Evolutionary conservation across 2,797 vertebrate species (phyloP).

Genomic region (Podarcis lilfordi): DNA sequence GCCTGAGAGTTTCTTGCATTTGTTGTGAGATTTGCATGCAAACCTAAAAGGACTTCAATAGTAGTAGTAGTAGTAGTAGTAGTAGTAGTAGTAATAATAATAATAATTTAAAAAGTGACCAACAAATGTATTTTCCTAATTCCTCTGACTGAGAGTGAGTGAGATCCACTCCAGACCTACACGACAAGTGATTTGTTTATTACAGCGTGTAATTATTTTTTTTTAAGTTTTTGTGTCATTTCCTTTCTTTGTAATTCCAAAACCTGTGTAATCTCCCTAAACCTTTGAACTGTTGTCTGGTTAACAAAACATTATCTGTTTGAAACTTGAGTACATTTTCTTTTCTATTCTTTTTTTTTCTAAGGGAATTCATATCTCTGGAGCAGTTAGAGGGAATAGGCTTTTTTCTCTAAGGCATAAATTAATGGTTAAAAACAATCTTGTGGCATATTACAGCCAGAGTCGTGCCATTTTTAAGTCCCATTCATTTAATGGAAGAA

Average conservation of each 20-base stretch:
- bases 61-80: no score
- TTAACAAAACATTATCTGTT: not conserved
- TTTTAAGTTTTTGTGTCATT: not conserved
- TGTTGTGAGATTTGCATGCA: not conserved
- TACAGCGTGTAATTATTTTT: not conserved
- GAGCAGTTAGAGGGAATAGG: not conserved
- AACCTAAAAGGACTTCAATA: not conserved
- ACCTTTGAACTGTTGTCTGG: not conserved
- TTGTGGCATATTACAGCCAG: not conserved
- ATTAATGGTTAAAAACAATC: not conserved
- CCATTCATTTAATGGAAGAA: not conserved
- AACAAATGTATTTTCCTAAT: not conserved
- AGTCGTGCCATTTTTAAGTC: not conserved
- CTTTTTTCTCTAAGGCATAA: not conserved
- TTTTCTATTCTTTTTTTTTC: no score
- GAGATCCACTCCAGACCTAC: not conserved
- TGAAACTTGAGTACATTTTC: not conserved
- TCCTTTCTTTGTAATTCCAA: constrained; percentile 7
- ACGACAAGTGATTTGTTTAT: constrained; percentile 12
- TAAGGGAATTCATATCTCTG: not conserved
- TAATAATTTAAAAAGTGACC: not conserved
- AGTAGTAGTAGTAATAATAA: no score
- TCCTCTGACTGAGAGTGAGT: not conserved
- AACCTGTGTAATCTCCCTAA: not conserved
- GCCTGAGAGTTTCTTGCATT: not conserved